Evolutionary conservation across 2,888 invertebrate genomes (phyloP), one percentile per base, ranked within the genome.

Genomic region (Sylvicola cinctus): DNA sequence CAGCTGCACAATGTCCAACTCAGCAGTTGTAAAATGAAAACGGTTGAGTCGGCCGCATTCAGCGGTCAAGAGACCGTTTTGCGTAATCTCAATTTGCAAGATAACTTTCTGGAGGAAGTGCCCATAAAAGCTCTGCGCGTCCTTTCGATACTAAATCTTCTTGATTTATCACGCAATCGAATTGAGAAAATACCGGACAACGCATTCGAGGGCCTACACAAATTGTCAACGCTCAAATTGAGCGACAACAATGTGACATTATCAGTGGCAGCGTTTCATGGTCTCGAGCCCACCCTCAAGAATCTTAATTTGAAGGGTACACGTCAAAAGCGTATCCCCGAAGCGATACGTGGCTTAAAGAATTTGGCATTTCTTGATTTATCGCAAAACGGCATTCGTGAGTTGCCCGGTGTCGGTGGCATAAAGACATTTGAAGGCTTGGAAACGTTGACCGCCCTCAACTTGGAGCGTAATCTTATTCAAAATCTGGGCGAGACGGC

Each of bases 271-370:
- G 74, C 84, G 4, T 71, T 90, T 36, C 61, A 63, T n/a, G 87
- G 87, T 2, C 60, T 90, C 38, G 85, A 87, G 48, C 68, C 61
- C 36, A 75, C 74, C 10, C 60, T 90, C 29, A 87, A 87, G 58
- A 90, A 90, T 56, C 61, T 90, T 32, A 88, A 90, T 52, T 60
- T 90, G 25, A 88, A 88, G 62, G 85, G 84, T 20, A 84, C 85
- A 0, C 65, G 72, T 35, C 83, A 84, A 52, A 77, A 76, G 45
- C 62, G 63, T 33, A 70, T 90, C 10, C 88, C 90, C 1, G 73
- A 74, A 43, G 75, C 83, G 31, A 71, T 88, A 14, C 62, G 71
- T 40, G 80, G 79, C 5, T 62, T 90, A 23, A 70, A 66, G 39
- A 76, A 75, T 32, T 58, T 90, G 41, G 87, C 88, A 2, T 90